Percentiles rank a stretch among this genome's conserved stretches.
phyloP scores from a whole-genome alignment of 2,113 vertebrate species.

The Synchiropus splendidus region DNA sequence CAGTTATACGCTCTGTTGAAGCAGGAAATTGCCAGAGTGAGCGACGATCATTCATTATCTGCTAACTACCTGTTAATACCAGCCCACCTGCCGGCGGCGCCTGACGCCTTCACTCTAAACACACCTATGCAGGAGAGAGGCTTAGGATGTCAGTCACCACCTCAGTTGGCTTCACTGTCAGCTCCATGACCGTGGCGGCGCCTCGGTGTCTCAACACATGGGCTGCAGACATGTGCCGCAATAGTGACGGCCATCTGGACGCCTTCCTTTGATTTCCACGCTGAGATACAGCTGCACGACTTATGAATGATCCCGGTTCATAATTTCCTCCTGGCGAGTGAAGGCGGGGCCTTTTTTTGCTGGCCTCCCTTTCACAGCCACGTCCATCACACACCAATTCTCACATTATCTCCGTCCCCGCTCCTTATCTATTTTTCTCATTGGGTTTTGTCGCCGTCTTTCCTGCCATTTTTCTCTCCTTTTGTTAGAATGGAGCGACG shows the following conservation, averaged over 20 bases:
- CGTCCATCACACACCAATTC: constrained; percentile 42
- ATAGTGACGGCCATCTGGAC: constrained; percentile 8
- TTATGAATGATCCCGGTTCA: constrained; percentile 41
- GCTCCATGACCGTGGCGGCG: constrained; percentile 11
- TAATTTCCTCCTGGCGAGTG: constrained; percentile 24
- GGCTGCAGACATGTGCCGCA: constrained; percentile 28
- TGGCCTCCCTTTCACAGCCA: constrained; percentile 27
- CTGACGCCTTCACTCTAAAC: constrained; percentile 56
- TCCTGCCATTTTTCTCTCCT: constrained; percentile 21
- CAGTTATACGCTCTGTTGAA: constrained; percentile 99
- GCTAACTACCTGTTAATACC: constrained; percentile 64
- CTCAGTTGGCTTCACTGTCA: constrained; percentile 29
- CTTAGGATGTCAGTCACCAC: constrained; percentile 26
- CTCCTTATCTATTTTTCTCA: constrained; percentile 8
- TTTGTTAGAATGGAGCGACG: constrained; percentile 12
- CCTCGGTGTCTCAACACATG: constrained; percentile 27
- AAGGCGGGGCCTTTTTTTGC: constrained; percentile 7
- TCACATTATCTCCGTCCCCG: constrained; percentile 20
- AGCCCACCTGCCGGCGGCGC: constrained; percentile 59
- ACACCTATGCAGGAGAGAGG: constrained; percentile 10
- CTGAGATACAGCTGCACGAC: constrained; percentile 31
- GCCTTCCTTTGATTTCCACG: constrained; percentile 17
- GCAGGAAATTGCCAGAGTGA: constrained; percentile 85
- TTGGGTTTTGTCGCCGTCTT: constrained; percentile 6
- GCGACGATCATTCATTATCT: constrained; percentile 72